Conservation (phyloP, 2,888 invertebrate species). For the Monochamus alternatus region DNA sequence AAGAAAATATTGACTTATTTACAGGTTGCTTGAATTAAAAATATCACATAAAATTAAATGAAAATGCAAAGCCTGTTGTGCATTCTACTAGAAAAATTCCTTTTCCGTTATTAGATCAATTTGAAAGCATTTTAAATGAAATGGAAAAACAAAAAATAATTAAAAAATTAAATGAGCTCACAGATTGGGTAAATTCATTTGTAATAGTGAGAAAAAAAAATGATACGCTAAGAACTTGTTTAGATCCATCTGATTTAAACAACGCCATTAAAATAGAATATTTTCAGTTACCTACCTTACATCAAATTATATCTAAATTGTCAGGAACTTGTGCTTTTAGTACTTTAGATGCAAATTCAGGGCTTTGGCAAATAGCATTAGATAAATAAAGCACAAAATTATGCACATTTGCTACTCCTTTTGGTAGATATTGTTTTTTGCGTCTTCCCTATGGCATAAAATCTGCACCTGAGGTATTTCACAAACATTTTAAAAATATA, state of each 20-base stretch:
- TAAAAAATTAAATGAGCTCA: conserved; percentile 32
- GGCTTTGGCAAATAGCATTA: conserved; percentile 9
- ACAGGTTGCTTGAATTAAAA: conserved; percentile 28
- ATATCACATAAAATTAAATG: conserved; percentile 32
- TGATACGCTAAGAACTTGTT: conserved; percentile 35
- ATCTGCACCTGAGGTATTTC: too few relatives aligned
- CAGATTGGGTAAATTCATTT: conserved; percentile 39
- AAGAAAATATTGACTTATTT: conserved; percentile 25
- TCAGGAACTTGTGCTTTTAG: background rate
- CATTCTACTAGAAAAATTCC: conserved; percentile 14
- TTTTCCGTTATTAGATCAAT: conserved; percentile 9
- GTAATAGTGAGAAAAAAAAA: conserved; percentile 36
- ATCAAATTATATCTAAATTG: conserved; percentile 44
- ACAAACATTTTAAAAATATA: too few relatives aligned
- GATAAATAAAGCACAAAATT: conserved; percentile 13
- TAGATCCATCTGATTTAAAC: conserved; percentile 53
- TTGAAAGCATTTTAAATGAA: background rate
- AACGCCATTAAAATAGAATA: conserved; percentile 47
- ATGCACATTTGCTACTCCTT: conserved; percentile 14
- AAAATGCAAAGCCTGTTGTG: conserved; percentile 12
- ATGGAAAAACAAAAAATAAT: conserved; percentile 30
- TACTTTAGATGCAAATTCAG: conserved; percentile 22
- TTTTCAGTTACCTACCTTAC: conserved; percentile 50
- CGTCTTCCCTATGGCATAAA: conserved; percentile 10
- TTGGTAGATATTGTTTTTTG: conserved; percentile 16